These are phyloP conservation scores for Monopis laevigella DNA, from an alignment of 2,888 invertebrate species.

Conservation along the genomic window DNA sequence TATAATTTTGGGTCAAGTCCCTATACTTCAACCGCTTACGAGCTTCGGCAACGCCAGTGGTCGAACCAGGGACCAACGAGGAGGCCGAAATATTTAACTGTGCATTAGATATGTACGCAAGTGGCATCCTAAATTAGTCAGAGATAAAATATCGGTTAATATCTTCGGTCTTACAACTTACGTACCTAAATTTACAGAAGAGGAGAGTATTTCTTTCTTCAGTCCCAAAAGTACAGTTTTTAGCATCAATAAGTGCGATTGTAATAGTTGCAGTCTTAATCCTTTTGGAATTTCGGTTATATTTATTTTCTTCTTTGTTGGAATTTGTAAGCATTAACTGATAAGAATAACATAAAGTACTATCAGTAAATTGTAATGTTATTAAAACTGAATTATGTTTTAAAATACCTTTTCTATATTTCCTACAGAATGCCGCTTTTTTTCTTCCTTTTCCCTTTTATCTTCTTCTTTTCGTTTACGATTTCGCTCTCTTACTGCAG, in stretches of 20 bases:
- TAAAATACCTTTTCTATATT: conserved; percentile 40
- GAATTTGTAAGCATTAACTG: conserved; percentile 48
- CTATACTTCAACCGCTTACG: too few species aligned
- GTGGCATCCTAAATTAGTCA: too few species aligned
- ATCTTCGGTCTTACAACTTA: conserved; percentile 6
- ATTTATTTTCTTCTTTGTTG: conserved; percentile 29
- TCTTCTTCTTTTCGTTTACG: conserved; percentile 27
- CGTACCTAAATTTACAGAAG: conserved; percentile 89
- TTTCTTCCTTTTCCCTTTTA: conserved; percentile 29
- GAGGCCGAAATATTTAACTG: too few species aligned
- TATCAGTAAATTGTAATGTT: background rate
- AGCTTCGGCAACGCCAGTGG: too few species aligned
- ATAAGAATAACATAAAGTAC: conserved; percentile 17
- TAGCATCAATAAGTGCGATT: conserved; percentile 91
- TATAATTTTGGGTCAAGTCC: too few species aligned
- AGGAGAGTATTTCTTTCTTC: conserved; percentile 84
- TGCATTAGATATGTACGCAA: too few species aligned
- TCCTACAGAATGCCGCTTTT: conserved; percentile 24
- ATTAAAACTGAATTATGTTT: background rate
- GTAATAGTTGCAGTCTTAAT: conserved; percentile 79
- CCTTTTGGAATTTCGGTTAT: conserved; percentile 29
- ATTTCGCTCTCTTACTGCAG: conserved; percentile 34
- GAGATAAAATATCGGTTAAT: too few species aligned
- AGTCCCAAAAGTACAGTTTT: conserved; percentile 80
- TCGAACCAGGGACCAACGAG: too few species aligned